Conservation (phyloP, 1,140 invertebrate genomes). For the Brachystomella parvula region DNA sequence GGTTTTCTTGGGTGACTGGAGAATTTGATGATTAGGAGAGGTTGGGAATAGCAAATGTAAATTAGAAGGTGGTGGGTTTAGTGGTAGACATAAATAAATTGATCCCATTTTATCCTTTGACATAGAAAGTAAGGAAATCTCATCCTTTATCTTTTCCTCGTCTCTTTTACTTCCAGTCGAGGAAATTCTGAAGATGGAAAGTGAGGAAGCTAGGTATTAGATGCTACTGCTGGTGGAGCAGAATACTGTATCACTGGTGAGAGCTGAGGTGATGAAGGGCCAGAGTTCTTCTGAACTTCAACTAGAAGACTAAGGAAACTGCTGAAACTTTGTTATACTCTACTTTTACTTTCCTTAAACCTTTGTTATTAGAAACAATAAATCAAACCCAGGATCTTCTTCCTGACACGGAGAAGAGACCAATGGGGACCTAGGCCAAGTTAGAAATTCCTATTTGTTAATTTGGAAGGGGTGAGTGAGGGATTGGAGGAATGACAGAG, state of each 20-base stretch:
- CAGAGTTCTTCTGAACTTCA: background rate
- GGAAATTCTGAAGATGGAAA: background rate
- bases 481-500: slow-evolving; percentile 1
- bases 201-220: background rate
- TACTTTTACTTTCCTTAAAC: background rate
- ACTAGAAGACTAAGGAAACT: background rate
- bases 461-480: background rate
- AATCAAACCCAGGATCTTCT: background rate
- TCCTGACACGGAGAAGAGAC: background rate
- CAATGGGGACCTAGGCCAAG: background rate
- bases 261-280: too few species aligned
- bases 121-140: background rate
- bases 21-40: background rate
- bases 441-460: too few species aligned
- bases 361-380: background rate
- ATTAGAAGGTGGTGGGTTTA: background rate
- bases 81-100: background rate
- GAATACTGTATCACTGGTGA: too few species aligned
- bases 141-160: background rate
- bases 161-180: background rate
- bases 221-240: background rate
- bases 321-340: background rate
- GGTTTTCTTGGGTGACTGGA: background rate
- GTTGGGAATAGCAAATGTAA: background rate
- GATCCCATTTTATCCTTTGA: background rate